Percentiles rank a stretch among this genome's conserved stretches.
These are phyloP conservation scores for Caenorhabditis elegans DNA, from an alignment of 1,140 invertebrate species.

Conservation along the genomic window WBcel235 BX284602.5:8112501-8113000, in stretches of 20 bases:
- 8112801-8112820: constrained; percentile 20
- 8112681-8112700: too few relatives aligned
- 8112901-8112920: constrained; percentile 40
- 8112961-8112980: constrained; percentile 57
- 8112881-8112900: constrained; percentile 6
- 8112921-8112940: constrained; percentile 53
- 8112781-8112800: not conserved
- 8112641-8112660: not conserved
- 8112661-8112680: not conserved
- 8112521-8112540: too few relatives aligned
- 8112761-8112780: constrained; percentile 20
- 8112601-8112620: too few relatives aligned
- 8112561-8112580: too few relatives aligned
- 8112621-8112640: too few relatives aligned
- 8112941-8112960: constrained; percentile 58
- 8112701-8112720: not conserved
- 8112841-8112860: not conserved
- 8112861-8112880: not conserved
- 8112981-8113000: not conserved
- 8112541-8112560: too few relatives aligned
- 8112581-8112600: too few relatives aligned
- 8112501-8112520: too few relatives aligned
- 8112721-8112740: not conserved
- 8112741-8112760: not conserved
- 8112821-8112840: constrained; percentile 3